Evolutionary conservation across 2,888 invertebrate species (phyloP), one percentile per base, ranked within the genome.

Genomic region (Autographa pulchrina): DNA sequence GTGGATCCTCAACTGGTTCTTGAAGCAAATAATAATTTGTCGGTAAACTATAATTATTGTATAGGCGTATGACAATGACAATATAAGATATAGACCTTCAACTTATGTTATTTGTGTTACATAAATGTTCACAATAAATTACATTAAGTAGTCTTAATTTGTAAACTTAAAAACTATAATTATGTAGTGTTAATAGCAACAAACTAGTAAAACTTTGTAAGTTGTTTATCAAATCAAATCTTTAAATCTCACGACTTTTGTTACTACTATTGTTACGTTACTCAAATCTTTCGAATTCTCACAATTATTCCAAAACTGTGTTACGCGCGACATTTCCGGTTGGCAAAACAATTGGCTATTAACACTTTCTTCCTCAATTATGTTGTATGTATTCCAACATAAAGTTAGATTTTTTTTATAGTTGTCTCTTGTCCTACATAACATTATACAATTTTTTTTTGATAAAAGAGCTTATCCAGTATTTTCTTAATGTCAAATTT

Each of bases 281-380:
- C 70, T 70, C 72, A 66, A 72, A 81, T 71, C 65, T 70, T 72
- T 20, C 25, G 56, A 78, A 78, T 80, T 82, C 82, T 70, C 82
- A 77, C 80, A 68, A 78, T 77, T 70, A 63, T 52, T 35, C 16
- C 68, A 78, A 78, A 62, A 38, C 6, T 77, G 41, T 65, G 70
- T 65, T n/a, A 68, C 74, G 60, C 67, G 66, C 66, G 61, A 38
- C 54, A 65, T 64, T 73, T 80, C 60, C 72, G 74, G 72, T 54
- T 73, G 43, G 20, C 13, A 35, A 80, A 25, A 83, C 80, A 83
- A 84, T 82, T 70, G 68, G 62, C 35, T 69, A 70, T 80, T 75
- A 77, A 73, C 56, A 72, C 70, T 62, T 75, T 59, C 70, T 83
- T 78, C 84, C 84, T 72, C 41, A 56, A 68, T 79, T 72, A 78